Conservation (phyloP, 2,113 vertebrate genomes). For the Sander vitreus region DNA sequence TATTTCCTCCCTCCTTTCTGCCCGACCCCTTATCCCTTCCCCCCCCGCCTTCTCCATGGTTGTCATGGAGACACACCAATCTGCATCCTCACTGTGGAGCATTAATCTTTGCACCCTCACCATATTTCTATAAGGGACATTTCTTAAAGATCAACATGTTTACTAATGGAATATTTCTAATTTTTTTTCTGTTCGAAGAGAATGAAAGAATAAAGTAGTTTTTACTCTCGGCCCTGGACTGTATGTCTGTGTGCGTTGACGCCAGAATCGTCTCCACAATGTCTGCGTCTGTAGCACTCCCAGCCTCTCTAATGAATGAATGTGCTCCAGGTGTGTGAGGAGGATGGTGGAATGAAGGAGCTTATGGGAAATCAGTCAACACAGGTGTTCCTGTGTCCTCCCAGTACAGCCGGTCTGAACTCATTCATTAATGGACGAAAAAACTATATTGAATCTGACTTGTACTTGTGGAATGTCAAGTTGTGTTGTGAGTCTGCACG, state of each 20-base stretch:
- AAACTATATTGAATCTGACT: slow-evolving; percentile 39
- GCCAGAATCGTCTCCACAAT: neutral
- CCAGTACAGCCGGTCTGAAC: slow-evolving; percentile 25
- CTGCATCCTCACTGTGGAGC: slow-evolving; percentile 76
- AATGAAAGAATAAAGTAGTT: slow-evolving; percentile 86
- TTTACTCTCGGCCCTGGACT: slow-evolving; percentile 72
- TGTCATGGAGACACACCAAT: slow-evolving; percentile 73
- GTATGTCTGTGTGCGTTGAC: slow-evolving; percentile 10
- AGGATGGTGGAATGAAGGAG: slow-evolving; percentile 45
- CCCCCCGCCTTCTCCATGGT: slow-evolving; percentile 53
- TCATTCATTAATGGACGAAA: slow-evolving; percentile 54
- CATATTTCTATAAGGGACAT: slow-evolving; percentile 77
- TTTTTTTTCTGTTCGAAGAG: slow-evolving; percentile 78
- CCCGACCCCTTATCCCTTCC: slow-evolving; percentile 28
- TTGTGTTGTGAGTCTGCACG: neutral
- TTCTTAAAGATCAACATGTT: slow-evolving; percentile 81
- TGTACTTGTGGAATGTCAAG: slow-evolving; percentile 21
- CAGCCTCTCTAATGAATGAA: slow-evolving; percentile 51
- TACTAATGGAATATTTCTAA: slow-evolving; percentile 81
- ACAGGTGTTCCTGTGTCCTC: slow-evolving; percentile 6
- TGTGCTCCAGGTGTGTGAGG: slow-evolving; percentile 66
- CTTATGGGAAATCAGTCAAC: slow-evolving; percentile 61
- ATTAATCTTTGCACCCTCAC: slow-evolving; percentile 79
- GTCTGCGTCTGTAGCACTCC: slow-evolving; percentile 9
- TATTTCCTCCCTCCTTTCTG: slow-evolving; percentile 37